Evolutionary conservation across 2,888 invertebrate species (phyloP), one percentile per base, ranked within the genome.

Genomic region (Barypeithes pellucidus): DNA sequence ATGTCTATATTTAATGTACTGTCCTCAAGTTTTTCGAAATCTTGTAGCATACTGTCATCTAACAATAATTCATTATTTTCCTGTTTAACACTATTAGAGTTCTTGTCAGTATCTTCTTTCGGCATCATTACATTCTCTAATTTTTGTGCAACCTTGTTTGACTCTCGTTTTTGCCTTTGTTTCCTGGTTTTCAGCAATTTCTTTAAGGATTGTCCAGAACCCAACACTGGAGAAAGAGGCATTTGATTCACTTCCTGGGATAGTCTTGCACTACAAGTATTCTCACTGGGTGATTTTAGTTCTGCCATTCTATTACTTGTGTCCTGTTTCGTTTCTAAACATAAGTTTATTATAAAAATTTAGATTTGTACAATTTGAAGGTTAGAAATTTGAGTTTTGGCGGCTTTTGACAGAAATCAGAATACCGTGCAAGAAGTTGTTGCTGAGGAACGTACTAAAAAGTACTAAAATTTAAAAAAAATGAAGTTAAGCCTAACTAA

Each of bases 181-280:
- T 54, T 45, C 41, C 69, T 69, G 20, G 45, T 66, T 50, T 73
- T 57, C 43, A 70, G 52, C 52, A 76, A 70, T 67, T 73, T 76
- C 72, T 67, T 67, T 52, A 72, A 57, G 61, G 76, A 76, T 71
- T 69, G 78, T 62, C 78, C 77, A 20, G 73, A 79, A 57, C 75
- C 79, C 67, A 83, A 77, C 57, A 82, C 76, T 22, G 83, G 83
- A 18, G 83, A 83, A 47, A 81, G 69, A 2, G 81, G 80, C 62
- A 73, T 77, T 18, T 80, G 78, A 29, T 29, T 29, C 16, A 45
- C 61, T 29, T 45, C 45, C 41, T 60, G 60, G 3, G 60, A 60
- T 60, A 41, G 39, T 41, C 16, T 43, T 41, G 54, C 33, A 7
- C 33, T 57, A 33, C 16, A 33, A 57, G 33, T 33, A 57, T 57